Evolutionary conservation across 2,888 invertebrate species (phyloP).

Genomic region (Nycteola revayana): DNA sequence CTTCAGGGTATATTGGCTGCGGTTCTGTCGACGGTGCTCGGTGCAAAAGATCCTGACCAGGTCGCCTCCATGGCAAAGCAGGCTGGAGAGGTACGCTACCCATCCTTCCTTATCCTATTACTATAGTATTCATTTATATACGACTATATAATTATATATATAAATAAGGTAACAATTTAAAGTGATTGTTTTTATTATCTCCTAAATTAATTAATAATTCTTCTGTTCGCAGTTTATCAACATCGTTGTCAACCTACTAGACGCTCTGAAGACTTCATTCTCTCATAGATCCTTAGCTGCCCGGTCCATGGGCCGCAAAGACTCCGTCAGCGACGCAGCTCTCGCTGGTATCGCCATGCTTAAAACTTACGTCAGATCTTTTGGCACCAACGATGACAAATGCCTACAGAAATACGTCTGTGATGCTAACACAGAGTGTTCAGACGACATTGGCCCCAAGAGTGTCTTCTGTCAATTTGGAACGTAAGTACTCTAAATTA

Average conservation of each 20-base stretch:
- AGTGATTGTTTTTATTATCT: neutral
- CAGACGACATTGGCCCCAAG: conserved; percentile 89
- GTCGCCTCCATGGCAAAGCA: conserved; percentile 97
- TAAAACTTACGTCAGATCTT: conserved; percentile 93
- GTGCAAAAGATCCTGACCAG: conserved; percentile 95
- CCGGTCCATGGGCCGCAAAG: conserved; percentile 91
- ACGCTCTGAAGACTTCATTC: conserved; percentile 95
- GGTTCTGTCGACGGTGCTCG: conserved; percentile 94
- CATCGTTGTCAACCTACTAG: conserved; percentile 94
- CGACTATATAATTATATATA: too few species aligned
- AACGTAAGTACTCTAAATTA: conserved; percentile 86
- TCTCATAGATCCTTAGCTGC: conserved; percentile 94
- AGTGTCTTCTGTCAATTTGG: conserved; percentile 96
- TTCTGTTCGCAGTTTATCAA: conserved; percentile 88
- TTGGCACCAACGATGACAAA: conserved; percentile 88
- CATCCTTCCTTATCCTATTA: conserved; percentile 66
- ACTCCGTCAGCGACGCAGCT: conserved; percentile 94
- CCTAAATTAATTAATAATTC: neutral
- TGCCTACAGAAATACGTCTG: conserved; percentile 95
- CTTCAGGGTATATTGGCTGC: conserved; percentile 96
- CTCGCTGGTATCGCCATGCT: conserved; percentile 93
- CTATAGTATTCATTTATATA: conserved; percentile 21
- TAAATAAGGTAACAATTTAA: too few species aligned
- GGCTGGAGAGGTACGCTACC: conserved; percentile 94
- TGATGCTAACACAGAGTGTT: conserved; percentile 94